These are phyloP conservation scores for Polymixis flavicincta DNA, from an alignment of 2,888 invertebrate species.

Conservation along the genomic window DNA sequence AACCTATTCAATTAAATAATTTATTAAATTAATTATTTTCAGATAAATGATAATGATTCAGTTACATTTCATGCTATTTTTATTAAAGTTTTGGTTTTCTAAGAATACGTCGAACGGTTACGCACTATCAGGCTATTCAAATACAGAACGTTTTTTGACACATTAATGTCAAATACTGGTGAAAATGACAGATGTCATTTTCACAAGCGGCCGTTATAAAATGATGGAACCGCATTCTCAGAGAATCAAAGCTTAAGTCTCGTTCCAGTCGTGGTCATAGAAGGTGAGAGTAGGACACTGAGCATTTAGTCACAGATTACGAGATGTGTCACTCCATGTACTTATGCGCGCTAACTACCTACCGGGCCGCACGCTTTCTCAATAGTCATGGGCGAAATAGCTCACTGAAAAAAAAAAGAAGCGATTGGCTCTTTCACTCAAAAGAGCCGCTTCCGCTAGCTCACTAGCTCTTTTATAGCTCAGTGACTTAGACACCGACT, in stretches of 20 bases:
- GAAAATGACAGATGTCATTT: background rate
- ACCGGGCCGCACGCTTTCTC: too few species aligned
- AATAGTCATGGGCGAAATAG: too few species aligned
- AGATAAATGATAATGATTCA: slow-evolving; percentile 59
- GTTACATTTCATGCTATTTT: background rate
- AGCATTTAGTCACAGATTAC: slow-evolving; percentile 4
- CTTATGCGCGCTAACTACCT: too few species aligned
- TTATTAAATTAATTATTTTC: slow-evolving; percentile 59
- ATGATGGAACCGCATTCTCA: background rate
- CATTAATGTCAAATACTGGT: background rate
- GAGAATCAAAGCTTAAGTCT: background rate
- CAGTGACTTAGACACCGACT: too few species aligned
- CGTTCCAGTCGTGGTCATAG: background rate
- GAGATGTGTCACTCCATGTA: too few species aligned
- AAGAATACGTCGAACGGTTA: background rate
- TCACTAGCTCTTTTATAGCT: too few species aligned
- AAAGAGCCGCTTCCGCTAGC: too few species aligned
- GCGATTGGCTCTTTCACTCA: too few species aligned
- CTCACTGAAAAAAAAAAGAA: too few species aligned
- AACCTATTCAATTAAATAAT: slow-evolving; percentile 60
- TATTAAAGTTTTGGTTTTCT: background rate
- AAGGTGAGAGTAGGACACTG: background rate
- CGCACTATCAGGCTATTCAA: background rate
- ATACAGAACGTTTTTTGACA: too few species aligned
- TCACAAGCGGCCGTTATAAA: background rate